Evolutionary conservation across 1,140 invertebrate species (phyloP).

Genomic region (Pseudoatta argentina): DNA sequence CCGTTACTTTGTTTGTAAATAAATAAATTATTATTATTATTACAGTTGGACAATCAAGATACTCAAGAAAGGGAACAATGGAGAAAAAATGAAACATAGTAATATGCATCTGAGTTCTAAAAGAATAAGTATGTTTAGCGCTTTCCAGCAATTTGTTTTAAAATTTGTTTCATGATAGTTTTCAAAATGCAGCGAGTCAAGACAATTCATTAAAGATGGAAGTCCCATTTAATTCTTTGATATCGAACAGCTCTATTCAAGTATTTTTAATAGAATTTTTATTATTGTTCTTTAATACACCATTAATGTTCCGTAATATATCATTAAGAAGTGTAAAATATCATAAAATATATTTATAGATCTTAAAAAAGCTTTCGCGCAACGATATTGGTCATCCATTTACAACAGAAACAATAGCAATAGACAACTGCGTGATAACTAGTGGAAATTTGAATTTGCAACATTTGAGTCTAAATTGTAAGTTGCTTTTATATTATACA

Average conservation of each 20-base stretch:
- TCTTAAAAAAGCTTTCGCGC: neutral
- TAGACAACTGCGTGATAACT: slow-evolving; percentile 71
- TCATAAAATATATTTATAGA: slow-evolving; percentile 31
- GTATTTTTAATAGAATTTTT: slow-evolving; percentile 9
- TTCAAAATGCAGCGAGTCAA: neutral
- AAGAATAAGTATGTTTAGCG: slow-evolving; percentile 27
- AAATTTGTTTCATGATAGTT: neutral
- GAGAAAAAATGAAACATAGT: neutral
- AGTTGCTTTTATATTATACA: neutral
- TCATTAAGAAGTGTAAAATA: neutral
- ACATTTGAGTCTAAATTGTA: slow-evolving; percentile 81
- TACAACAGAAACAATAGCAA: slow-evolving; percentile 64
- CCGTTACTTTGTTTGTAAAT: neutral
- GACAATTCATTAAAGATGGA: neutral
- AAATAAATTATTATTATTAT: slow-evolving; percentile 1
- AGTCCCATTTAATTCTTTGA: neutral
- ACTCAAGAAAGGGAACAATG: neutral
- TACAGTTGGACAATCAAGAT: neutral
- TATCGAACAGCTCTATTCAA: neutral
- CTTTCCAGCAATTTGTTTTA: neutral
- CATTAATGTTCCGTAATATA: neutral
- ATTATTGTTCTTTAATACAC: neutral
- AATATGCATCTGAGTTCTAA: neutral
- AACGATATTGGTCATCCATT: slow-evolving; percentile 74
- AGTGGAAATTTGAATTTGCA: slow-evolving; percentile 78